These are phyloP conservation scores for Ctena decussata DNA, from an alignment of 2,888 invertebrate species.

Conservation along the genomic window DNA sequence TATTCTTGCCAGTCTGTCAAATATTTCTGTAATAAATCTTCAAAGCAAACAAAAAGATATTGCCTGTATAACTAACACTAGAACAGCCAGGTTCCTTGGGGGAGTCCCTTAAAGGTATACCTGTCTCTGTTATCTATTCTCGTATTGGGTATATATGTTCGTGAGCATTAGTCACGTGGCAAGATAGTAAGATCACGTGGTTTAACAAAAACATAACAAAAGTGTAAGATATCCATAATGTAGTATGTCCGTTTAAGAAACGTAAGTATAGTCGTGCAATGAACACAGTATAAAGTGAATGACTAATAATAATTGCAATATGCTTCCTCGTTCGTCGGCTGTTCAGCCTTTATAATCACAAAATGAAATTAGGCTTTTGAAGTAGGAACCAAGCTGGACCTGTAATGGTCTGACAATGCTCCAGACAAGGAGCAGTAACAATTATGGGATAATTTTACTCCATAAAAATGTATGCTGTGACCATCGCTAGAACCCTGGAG, in stretches of 20 bases:
- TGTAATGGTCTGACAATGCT: too few relatives aligned
- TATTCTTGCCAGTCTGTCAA: too few relatives aligned
- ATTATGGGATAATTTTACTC: too few relatives aligned
- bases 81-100: background rate
- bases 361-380: too few relatives aligned
- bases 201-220: background rate
- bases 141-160: slow-evolving; percentile 33
- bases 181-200: slow-evolving; percentile 21
- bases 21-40: too few relatives aligned
- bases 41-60: too few relatives aligned
- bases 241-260: background rate
- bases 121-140: slow-evolving; percentile 2
- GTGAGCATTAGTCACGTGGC: slow-evolving; percentile 28
- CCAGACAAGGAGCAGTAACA: too few relatives aligned
- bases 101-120: background rate
- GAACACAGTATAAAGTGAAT: slow-evolving; percentile 5
- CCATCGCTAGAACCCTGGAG: too few relatives aligned
- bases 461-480: too few relatives aligned
- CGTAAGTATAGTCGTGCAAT: background rate
- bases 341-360: background rate
- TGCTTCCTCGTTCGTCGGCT: too few relatives aligned
- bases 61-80: background rate
- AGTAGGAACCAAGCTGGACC: too few relatives aligned
- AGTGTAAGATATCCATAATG: background rate
- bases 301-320: background rate